phyloP scores from a whole-genome alignment of 2,888 invertebrate species.

The Drosophila leonis region DNA sequence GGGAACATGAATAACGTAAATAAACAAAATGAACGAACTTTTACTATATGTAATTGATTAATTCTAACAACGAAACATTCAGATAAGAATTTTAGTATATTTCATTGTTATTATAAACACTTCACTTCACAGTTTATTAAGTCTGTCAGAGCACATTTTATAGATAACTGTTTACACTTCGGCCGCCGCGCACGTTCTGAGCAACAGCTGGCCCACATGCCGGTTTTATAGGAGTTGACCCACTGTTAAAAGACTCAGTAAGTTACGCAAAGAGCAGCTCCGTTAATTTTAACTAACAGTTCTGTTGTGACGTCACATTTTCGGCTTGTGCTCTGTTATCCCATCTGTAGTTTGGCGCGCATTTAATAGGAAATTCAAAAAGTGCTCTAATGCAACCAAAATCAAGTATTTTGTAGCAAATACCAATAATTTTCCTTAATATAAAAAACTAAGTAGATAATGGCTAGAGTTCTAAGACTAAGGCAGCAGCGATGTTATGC shows the following conservation, averaged over 20 bases:
- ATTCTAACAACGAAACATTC: neutral
- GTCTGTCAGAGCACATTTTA: slow-evolving; percentile 2
- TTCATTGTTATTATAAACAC: neutral
- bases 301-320: neutral
- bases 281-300: neutral
- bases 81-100: slow-evolving; percentile 1
- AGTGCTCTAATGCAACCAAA: no score
- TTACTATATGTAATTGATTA: neutral
- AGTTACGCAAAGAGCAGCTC: neutral
- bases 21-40: neutral
- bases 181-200: neutral
- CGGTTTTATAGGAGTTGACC: neutral
- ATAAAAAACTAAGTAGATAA: no score
- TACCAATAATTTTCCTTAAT: no score
- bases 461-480: no score
- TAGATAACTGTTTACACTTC: slow-evolving; percentile 35
- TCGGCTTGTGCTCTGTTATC: no score
- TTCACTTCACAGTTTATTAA: neutral
- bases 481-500: no score
- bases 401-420: no score
- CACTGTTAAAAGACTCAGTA: neutral
- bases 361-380: no score
- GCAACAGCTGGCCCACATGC: slow-evolving; percentile 1
- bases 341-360: neutral
- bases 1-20: neutral